A percentile compares a stretch with the other conserved stretches of the same genome.
phyloP scores from a whole-genome alignment of 2,888 invertebrate species.

The Galerucella nymphaeae region DNA sequence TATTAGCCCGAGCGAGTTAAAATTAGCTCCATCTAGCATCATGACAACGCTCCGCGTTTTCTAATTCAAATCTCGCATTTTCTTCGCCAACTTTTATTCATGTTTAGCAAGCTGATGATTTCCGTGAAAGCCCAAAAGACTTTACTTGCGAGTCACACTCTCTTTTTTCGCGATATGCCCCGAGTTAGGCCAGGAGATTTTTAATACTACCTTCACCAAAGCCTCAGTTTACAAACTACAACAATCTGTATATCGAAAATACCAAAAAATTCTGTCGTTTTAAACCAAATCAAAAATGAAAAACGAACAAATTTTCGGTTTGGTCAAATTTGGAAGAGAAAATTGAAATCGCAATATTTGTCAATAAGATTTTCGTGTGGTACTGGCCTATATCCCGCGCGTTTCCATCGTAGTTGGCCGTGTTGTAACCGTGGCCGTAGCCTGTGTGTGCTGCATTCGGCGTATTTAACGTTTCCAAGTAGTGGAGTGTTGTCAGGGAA shows the following conservation, averaged over 20 bases:
- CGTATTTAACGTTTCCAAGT: constrained; percentile 46
- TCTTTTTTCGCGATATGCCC: not conserved
- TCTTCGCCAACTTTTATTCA: constrained; percentile 44
- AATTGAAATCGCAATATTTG: no score
- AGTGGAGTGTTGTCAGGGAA: constrained; percentile 53
- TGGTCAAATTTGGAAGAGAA: no score
- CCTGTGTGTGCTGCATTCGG: constrained; percentile 8
- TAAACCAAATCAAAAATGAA: no score
- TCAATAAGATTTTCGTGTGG: not conserved
- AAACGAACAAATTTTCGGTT: no score
- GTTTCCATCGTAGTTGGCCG: constrained; percentile 11
- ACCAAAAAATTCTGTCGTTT: no score
- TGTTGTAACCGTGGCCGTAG: not conserved
- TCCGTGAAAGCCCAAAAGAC: constrained; percentile 47
- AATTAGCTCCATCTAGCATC: constrained; percentile 32
- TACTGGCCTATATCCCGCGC: not conserved
- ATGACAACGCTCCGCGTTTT: constrained; percentile 22
- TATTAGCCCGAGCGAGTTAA: constrained; percentile 20
- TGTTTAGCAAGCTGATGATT: constrained; percentile 47
- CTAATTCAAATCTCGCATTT: constrained; percentile 42
- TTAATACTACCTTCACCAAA: no score
- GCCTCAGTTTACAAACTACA: no score
- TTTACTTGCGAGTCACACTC: constrained; percentile 62
- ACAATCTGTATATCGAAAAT: no score
- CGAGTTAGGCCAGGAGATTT: not conserved